phyloP scores from a whole-genome alignment of 2,113 vertebrate species.

The Gobius niger region DNA sequence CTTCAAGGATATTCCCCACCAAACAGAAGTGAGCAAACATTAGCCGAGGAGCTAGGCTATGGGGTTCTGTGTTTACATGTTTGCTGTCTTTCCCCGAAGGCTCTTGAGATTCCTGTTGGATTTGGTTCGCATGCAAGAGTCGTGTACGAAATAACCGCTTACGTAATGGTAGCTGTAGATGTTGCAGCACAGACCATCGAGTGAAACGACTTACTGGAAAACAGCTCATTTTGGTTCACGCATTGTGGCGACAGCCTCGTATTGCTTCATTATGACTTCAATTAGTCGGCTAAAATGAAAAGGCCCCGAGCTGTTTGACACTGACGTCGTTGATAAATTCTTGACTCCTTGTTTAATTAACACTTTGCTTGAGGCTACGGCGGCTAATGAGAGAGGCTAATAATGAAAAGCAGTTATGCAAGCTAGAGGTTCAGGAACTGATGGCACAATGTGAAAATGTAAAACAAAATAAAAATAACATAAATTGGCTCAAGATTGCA shows the following conservation, averaged over 20 bases:
- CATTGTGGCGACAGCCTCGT: background rate
- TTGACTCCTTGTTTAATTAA: background rate
- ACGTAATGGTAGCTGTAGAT: background rate
- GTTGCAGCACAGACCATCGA: no score
- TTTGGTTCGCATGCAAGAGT: background rate
- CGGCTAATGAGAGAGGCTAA: background rate
- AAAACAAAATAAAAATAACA: no score
- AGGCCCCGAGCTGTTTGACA: background rate
- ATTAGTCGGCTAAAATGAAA: background rate
- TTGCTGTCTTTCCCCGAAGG: background rate
- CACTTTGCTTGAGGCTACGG: background rate
- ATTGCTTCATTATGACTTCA: background rate
- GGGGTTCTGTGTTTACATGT: slow-evolving; percentile 2
- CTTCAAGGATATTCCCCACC: background rate
- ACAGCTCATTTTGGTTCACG: background rate
- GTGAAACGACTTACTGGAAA: background rate
- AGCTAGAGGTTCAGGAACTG: no score
- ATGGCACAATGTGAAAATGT: no score
- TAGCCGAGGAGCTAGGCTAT: background rate
- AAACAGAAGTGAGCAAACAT: background rate
- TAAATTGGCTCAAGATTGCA: no score
- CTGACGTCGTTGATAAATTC: background rate
- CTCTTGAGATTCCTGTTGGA: background rate
- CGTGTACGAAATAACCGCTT: background rate
- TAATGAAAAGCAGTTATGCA: background rate